Percentiles rank a stretch among this genome's conserved stretches.
These are phyloP conservation scores for Atopsyche davidsoni DNA, from an alignment of 1,140 invertebrate genomes.

Conservation along the genomic window DNA sequence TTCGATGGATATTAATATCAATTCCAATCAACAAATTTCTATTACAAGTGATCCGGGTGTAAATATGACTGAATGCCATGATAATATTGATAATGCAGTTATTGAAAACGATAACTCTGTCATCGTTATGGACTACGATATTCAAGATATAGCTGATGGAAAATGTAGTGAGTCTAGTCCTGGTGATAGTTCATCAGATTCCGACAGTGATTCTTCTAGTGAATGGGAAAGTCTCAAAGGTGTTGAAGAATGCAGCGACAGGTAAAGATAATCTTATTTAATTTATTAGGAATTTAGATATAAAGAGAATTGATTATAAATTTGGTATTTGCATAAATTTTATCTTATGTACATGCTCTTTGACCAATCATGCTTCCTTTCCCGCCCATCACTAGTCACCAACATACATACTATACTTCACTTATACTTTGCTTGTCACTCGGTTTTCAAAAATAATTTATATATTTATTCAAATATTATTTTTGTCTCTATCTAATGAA, in stretches of 20 bases:
- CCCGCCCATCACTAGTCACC: too few relatives aligned
- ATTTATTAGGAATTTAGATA: not conserved
- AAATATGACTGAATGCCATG: not conserved
- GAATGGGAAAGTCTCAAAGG: constrained; percentile 25
- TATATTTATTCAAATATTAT: too few relatives aligned
- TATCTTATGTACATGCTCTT: not conserved
- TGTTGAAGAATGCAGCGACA: constrained; percentile 19
- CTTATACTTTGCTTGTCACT: too few relatives aligned
- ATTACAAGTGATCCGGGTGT: not conserved
- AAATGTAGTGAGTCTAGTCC: constrained; percentile 41
- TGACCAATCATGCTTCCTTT: too few relatives aligned
- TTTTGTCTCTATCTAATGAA: too few relatives aligned
- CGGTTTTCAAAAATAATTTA: too few relatives aligned
- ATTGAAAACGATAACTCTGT: not conserved
- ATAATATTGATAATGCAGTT: not conserved
- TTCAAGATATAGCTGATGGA: constrained; percentile 31
- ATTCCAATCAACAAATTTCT: not conserved
- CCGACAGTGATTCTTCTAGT: constrained; percentile 33
- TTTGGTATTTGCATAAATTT: not conserved
- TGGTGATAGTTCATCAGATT: constrained; percentile 36
- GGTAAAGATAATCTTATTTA: constrained; percentile 6
- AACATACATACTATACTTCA: too few relatives aligned
- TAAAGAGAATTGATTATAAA: not conserved
- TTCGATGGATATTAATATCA: too few relatives aligned
- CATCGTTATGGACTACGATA: not conserved